Base-by-base conservation (phyloP, 2,797 vertebrate species). In the Xiphophorus birchmanni region DNA sequence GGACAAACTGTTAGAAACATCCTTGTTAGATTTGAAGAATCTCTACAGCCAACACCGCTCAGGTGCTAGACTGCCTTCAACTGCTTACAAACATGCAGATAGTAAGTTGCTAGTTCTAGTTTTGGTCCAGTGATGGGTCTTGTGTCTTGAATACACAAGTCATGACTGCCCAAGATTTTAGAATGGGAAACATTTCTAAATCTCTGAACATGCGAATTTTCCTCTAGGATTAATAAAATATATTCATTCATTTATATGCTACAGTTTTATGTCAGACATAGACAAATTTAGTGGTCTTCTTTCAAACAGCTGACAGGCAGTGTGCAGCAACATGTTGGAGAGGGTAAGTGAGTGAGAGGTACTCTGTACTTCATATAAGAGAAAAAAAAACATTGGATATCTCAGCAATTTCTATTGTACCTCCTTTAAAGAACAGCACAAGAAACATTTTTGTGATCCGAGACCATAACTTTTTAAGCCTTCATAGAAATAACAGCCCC, bases 261-360 rank as follows among this genome's bases (percentile, higher is more conserved):
- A 42, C 5, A 15, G 42, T 44, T 69, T 79, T 26, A 58, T 75
- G 72, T 50, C 78, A 54, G 74, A 71, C 13, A 63, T 82, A 67
- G n/a, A 73, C 80, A 75, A 63, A 13, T 44, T 5, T 2, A 15
- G 21, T 42, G 37, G 37, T n/a, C 67, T 44, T 26, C 40, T 71
- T 44, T 44, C 40, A 71, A 44, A 11, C 67, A 71, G 23, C 40
- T 15, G 5, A 44, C 40, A n/a, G 40, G 40, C 5, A 15, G 40
- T 71, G 40, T n/a, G 23, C 67, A 71, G 23, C 40, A n/a, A 71
- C 67, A 71, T 71, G 40, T 26, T n/a, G 40, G 23, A 23, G 37
- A 26, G 10, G 65, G 37, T 0, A 26, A 2, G 37, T 4, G 3
- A 26, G 21, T 42, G 23, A 69, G 40, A 69, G 65, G 9, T 69